phyloP scores from a whole-genome alignment of 2,797 vertebrate genomes.

The Salarias fasciatus region DNA sequence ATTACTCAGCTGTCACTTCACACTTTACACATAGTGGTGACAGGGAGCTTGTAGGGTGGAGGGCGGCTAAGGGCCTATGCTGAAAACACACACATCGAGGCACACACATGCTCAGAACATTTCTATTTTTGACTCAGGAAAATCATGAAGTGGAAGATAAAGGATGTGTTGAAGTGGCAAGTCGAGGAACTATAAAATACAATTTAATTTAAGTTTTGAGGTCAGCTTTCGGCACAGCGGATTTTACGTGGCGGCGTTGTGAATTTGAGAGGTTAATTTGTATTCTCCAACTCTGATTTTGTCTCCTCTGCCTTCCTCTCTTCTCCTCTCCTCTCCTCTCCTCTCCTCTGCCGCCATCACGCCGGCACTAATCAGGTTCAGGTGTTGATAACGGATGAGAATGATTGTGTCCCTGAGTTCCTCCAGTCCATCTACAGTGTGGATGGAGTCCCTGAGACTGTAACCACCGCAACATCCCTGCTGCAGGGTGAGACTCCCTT shows the following conservation, averaged over 20 bases:
- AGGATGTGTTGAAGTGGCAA: conserved; percentile 56
- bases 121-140: conserved; percentile 73
- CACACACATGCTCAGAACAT: conserved; percentile 69
- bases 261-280: conserved; percentile 53
- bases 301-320: background rate
- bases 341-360: conserved; percentile 7
- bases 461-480: conserved; percentile 89
- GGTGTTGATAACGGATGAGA: conserved; percentile 89
- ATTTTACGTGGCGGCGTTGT: conserved; percentile 47
- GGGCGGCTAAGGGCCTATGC: conserved; percentile 67
- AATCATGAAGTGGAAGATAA: conserved; percentile 71
- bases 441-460: conserved; percentile 87
- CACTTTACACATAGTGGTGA: conserved; percentile 78
- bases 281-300: conserved; percentile 18
- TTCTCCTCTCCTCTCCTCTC: background rate
- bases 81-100: conserved; percentile 47
- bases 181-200: conserved; percentile 59
- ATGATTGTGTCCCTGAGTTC: conserved; percentile 90
- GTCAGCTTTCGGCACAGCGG: conserved; percentile 46
- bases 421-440: conserved; percentile 90
- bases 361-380: conserved; percentile 81
- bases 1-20: conserved; percentile 83
- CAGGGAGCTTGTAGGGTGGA: conserved; percentile 64
- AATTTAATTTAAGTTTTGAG: conserved; percentile 64
- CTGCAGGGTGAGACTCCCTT: conserved; percentile 85